Percentiles rank a stretch among this genome's conserved stretches.
Conservation (phyloP, 2,888 invertebrate genomes). For the Ectropis crepuscularia region DNA sequence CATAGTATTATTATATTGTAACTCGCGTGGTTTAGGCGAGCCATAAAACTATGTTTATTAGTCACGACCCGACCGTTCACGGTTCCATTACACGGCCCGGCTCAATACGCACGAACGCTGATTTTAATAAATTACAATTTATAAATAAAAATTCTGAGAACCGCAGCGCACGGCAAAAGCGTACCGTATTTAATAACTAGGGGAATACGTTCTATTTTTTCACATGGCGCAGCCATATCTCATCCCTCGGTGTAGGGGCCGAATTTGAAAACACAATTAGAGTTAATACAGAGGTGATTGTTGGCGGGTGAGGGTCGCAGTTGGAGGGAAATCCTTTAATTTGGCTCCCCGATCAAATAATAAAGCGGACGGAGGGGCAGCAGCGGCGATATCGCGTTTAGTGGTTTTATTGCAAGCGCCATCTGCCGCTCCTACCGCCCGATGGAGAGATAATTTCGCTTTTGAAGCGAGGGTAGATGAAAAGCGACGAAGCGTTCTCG, state of each 20-base stretch:
- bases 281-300: slow-evolving; percentile 85
- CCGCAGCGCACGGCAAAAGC: slow-evolving; percentile 58
- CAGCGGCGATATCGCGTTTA: slow-evolving; percentile 81
- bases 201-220: slow-evolving; percentile 79
- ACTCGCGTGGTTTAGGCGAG: slow-evolving; percentile 61
- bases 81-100: slow-evolving; percentile 60
- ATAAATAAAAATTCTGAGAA: slow-evolving; percentile 53
- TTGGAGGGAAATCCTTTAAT: slow-evolving; percentile 84
- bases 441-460: slow-evolving; percentile 83
- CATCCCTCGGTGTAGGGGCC: slow-evolving; percentile 74
- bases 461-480: slow-evolving; percentile 66
- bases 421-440: slow-evolving; percentile 76
- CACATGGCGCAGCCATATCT: slow-evolving; percentile 68
- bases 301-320: slow-evolving; percentile 78
- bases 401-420: slow-evolving; percentile 85
- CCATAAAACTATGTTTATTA: slow-evolving; percentile 69
- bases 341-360: slow-evolving; percentile 85
- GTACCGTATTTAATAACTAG: slow-evolving; percentile 72
- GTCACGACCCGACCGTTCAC: slow-evolving; percentile 65
- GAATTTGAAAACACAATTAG: slow-evolving; percentile 85
- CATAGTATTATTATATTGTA: slow-evolving; percentile 58
- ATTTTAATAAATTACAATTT: slow-evolving; percentile 50
- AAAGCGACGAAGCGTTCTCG: slow-evolving; percentile 64
- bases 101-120: slow-evolving; percentile 59
- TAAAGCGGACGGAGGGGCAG: slow-evolving; percentile 78